Evolutionary conservation across 1,140 invertebrate species (phyloP), one percentile per base, ranked within the genome.

Genomic region (Harpegnathos saltator): DNA sequence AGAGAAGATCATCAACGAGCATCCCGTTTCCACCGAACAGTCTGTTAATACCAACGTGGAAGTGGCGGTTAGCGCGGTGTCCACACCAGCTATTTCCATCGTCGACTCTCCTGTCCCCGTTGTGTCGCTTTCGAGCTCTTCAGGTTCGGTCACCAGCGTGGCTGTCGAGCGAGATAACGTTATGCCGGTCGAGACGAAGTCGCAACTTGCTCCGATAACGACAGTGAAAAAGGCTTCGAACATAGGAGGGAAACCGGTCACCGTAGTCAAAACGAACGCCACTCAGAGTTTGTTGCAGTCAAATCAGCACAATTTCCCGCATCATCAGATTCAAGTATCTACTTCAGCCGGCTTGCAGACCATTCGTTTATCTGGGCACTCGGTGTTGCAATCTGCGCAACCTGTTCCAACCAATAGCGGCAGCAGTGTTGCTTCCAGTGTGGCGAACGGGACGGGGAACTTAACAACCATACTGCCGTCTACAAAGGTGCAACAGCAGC

Each of bases 321-420:
- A 92, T 89, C 94, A 94, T 65, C 93, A 94, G 75, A 94, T 94
- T 78, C 94, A 94, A 78, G 85, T 86, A 87, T 95, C 94, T 17
- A 95, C 94, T 3, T 95, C 94, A 0, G 94, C 93, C 12, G 95
- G 94, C 19, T 82, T 95, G 15, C 95, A 95, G 81, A 95, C 95
- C 0, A 95, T 95, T 58, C 91, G 95, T 62, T 84, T 95, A n/a
- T 94, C 94, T 3, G 94, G 94, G 17, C 94, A 95, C 65, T 95
- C 94, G 1, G 93, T 95, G 0, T 75, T 94, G 1, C 94, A 95
- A 33, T 93, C 94, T 7, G 91, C 92, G 2, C 93, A 92, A 72
- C 81, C 90, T 0, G 85, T 92, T 1, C 86, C 90, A 5, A 86
- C 89, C 5, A 89, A 84, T 7, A 77, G 85, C 5, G 71, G 56